Evolutionary conservation across 2,797 vertebrate species (phyloP), one percentile per base, ranked within the genome.

Genomic region (Cossypha niveicapilla): DNA sequence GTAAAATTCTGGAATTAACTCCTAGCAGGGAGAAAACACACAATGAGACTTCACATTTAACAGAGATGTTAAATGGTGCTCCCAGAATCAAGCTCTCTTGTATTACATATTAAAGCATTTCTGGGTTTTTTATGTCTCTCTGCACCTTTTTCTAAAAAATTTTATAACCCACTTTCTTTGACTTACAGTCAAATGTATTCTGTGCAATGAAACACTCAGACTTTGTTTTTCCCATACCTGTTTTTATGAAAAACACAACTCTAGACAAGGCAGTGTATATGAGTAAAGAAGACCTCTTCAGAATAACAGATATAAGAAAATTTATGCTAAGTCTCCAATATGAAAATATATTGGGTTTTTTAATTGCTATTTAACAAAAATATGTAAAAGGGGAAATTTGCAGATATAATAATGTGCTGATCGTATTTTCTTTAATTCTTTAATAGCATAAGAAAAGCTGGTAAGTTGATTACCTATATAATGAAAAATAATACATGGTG

Each of bases 1-100:
- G 97, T 99, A 99, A 98, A 99, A 99, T 97, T 99, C 99, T 19
- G 99, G 99, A 97, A 99, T 99, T 95, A 99, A 97, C 67, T 99
- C 99, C 99, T 99, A 90, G 45, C 27, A 76, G 72, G 23, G 63
- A 96, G 65, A 66, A 96, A 96, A 86, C 16, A 92, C 34, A 77
- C 6, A 42, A 37, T 61, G 22, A 95, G 45, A 73, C 13, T 44
- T 89, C 25, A 47, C 13, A 41, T 88, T 86, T 35, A 50, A 85
- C 37, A 81, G 67, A 86, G 48, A 48, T 30, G 17, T 8, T 88
- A 80, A 85, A 86, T 14, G 16, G 22, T 79, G 58, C 41, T 86
- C 35, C 19, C 47, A 85, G 34, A 67, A 44, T 76, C 34, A 66
- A n/a, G 5, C 3, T 53, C 44, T 73, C 28, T 18, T 57, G 28